Base-by-base conservation (phyloP, 1,140 invertebrate genomes). In the Hirudo medicinalis region DNA sequence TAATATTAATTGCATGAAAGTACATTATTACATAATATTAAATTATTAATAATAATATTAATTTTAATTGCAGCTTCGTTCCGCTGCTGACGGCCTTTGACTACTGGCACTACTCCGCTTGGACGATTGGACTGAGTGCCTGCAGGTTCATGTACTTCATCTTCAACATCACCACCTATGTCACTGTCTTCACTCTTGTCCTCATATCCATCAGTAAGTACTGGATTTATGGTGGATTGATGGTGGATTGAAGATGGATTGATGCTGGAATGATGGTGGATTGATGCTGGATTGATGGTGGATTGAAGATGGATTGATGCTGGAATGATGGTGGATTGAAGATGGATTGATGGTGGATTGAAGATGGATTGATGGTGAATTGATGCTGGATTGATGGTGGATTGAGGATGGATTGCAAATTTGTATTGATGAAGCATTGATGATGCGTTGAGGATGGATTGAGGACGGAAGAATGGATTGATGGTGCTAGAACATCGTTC, bases 111-210 rank as follows among this genome's bases (percentile, higher is more conserved):
- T 63, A 63, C 15, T 22, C 29, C 2, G 57, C 22, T 13, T 63
- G 57, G 57, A 63, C 29, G 11, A 63, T 63, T 63, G 57, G 57
- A 63, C 11, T 25, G 57, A 32, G 29, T 22, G 57, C 57, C 57
- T 63, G 57, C 13, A 22, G 29, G 57, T 63, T 63, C 57, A 63
- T 63, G 57, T 32, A 63, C 57, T 63, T 63, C 20, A 63, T 63
- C 57, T 63, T 63, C 57, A 63, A 63, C 57, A 32, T 63, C 57
- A 63, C 57, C 9, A 32, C 57, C 4, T 63, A 63, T 15, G 57
- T 63, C 57, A 63, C 57, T 63, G 57, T 63, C 6, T 63, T 63
- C 57, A 63, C 57, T 22, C 57, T 63, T 13, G 57, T 63, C 57
- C 57, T 63, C 57, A 63, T 63, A 3, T 63, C 57, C 29, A 63